Conservation (phyloP, 2,113 vertebrate genomes). For the Amphilophus citrinellus region DNA sequence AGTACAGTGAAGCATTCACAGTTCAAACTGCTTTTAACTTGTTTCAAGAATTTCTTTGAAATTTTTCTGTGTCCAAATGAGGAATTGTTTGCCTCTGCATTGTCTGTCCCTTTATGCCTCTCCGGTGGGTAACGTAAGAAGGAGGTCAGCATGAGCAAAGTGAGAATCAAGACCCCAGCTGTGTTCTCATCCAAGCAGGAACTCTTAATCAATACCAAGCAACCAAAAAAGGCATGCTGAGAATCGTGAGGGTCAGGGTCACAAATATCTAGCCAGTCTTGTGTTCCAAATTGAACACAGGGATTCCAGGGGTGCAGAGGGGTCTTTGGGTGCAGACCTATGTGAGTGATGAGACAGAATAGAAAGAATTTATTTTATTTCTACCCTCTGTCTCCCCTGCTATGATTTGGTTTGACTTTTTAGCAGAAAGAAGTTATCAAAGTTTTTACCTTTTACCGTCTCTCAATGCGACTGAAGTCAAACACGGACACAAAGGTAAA, state of each 20-base stretch:
- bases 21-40: not conserved
- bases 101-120: not conserved
- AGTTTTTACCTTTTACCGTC: not conserved
- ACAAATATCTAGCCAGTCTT: slow-evolving; percentile 41
- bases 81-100: not conserved
- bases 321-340: slow-evolving; percentile 27
- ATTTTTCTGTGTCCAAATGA: not conserved
- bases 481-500: not conserved
- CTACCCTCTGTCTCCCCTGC: not conserved
- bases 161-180: slow-evolving; percentile 62
- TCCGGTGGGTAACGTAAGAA: not conserved
- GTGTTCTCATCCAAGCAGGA: slow-evolving; percentile 47
- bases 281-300: slow-evolving; percentile 57
- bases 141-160: slow-evolving; percentile 50
- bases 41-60: not conserved
- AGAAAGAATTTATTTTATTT: slow-evolving; percentile 30
- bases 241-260: slow-evolving; percentile 52
- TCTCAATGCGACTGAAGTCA: not conserved
- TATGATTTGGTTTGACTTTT: slow-evolving; percentile 10
- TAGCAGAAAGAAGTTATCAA: slow-evolving; percentile 8
- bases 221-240: slow-evolving; percentile 33
- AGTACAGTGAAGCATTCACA: no score
- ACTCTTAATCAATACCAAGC: slow-evolving; percentile 63
- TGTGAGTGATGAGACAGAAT: slow-evolving; percentile 24
- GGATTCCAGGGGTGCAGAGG: slow-evolving; percentile 18